phyloP scores from a whole-genome alignment of 2,113 vertebrate genomes.

The Phaetusa simplex region DNA sequence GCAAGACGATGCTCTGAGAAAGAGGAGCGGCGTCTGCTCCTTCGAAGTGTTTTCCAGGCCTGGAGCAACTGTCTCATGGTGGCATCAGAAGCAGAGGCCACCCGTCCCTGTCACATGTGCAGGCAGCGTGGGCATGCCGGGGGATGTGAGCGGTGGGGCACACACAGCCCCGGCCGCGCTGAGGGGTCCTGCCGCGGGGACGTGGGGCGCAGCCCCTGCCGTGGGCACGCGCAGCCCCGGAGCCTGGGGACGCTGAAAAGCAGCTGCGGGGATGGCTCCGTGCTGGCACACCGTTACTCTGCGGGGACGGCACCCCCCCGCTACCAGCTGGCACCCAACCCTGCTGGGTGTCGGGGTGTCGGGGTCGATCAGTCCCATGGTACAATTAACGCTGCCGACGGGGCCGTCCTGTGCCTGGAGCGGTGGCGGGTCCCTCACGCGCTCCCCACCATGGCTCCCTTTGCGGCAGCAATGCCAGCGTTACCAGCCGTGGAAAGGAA shows the following conservation, averaged over 20 bases:
- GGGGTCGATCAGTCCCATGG: not conserved
- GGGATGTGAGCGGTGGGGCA: not conserved
- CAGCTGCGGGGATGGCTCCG: not conserved
- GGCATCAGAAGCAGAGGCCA: not conserved
- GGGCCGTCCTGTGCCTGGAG: accelerated
- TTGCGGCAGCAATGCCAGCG: accelerated
- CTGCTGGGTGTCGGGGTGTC: not conserved
- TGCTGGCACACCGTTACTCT: not conserved
- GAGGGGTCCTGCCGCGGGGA: accelerated
- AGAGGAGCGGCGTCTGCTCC: not conserved
- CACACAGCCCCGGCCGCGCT: accelerated
- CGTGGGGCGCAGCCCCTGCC: accelerated
- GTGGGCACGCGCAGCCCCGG: not conserved
- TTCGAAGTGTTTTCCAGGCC: not conserved
- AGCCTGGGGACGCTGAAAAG: accelerated
- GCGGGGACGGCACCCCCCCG: accelerated
- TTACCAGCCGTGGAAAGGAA: not conserved
- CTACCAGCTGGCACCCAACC: not conserved
- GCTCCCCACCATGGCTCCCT: not conserved
- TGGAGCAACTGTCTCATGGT: not conserved
- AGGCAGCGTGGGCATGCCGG: accelerated
- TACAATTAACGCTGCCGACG: accelerated
- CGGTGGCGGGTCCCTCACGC: accelerated
- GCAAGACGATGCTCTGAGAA: accelerated
- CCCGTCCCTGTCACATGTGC: accelerated